Evolutionary conservation across 2,888 invertebrate genomes (phyloP).

Genomic region (Mesopsocus fuscifrons): DNA sequence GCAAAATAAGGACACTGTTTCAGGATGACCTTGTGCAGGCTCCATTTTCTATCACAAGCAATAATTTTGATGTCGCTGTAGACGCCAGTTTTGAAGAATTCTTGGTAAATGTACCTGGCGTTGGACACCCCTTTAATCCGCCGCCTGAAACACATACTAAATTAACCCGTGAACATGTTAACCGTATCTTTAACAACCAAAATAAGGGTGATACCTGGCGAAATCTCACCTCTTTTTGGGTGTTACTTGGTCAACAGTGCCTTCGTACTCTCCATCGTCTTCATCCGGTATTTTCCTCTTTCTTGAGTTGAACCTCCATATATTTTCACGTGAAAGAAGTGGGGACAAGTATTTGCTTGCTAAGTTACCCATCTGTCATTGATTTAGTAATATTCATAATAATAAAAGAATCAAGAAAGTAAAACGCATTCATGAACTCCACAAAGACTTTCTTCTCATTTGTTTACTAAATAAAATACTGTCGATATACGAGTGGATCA

Average conservation of each 20-base stretch:
- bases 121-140: constrained; percentile 49
- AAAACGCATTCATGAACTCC: background rate
- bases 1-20: constrained; percentile 60
- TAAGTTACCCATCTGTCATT: background rate
- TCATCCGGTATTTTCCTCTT: background rate
- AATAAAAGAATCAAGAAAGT: background rate
- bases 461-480: no score
- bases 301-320: background rate
- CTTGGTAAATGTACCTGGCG: constrained; percentile 57
- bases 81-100: constrained; percentile 49
- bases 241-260: background rate
- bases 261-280: background rate
- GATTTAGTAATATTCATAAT: background rate
- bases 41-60: constrained; percentile 49
- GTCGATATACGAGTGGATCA: no score
- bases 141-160: background rate
- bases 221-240: no score
- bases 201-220: no score
- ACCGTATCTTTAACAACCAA: no score
- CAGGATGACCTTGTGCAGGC: constrained; percentile 55
- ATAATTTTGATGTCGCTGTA: constrained; percentile 52
- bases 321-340: background rate
- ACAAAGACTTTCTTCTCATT: background rate
- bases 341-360: background rate
- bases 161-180: no score